These are phyloP conservation scores for Ctenopoma multispine DNA, from an alignment of 2,797 vertebrate species.

Conservation along the genomic window DNA sequence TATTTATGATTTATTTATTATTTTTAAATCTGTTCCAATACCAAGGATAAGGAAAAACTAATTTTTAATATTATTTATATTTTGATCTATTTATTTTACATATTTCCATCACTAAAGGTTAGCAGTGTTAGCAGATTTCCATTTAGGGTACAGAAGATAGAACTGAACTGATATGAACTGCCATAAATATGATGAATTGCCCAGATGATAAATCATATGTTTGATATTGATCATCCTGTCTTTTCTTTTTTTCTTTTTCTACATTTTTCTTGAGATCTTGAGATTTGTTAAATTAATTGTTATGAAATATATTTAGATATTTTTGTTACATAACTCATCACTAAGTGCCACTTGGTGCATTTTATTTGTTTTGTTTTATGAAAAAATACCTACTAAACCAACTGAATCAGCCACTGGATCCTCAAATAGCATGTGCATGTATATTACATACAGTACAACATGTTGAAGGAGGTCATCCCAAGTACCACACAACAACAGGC, in stretches of 20 bases:
- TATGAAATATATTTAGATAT: neutral
- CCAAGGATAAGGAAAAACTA: slow-evolving; percentile 6
- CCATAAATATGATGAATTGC: too few relatives aligned
- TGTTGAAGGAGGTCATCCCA: too few relatives aligned
- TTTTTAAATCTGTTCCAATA: slow-evolving; percentile 16
- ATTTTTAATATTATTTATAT: slow-evolving; percentile 30
- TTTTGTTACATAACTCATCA: too few relatives aligned
- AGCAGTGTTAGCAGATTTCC: neutral
- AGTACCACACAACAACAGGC: too few relatives aligned
- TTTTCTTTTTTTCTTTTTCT: neutral
- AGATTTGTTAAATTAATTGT: neutral
- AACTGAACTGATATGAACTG: neutral
- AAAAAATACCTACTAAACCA: too few relatives aligned
- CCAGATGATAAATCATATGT: neutral
- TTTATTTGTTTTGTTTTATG: too few relatives aligned
- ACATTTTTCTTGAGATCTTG: neutral
- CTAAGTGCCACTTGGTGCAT: neutral
- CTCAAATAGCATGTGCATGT: too few relatives aligned
- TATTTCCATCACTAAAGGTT: slow-evolving; percentile 3
- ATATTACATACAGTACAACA: too few relatives aligned
- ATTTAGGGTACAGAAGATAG: neutral
- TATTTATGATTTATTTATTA: slow-evolving; percentile 20
- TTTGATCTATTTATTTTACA: neutral
- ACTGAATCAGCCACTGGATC: too few relatives aligned
- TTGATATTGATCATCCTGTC: neutral